Evolutionary conservation across 2,888 invertebrate genomes (phyloP), one percentile per base, ranked within the genome.

Genomic region (Furcula furcula): DNA sequence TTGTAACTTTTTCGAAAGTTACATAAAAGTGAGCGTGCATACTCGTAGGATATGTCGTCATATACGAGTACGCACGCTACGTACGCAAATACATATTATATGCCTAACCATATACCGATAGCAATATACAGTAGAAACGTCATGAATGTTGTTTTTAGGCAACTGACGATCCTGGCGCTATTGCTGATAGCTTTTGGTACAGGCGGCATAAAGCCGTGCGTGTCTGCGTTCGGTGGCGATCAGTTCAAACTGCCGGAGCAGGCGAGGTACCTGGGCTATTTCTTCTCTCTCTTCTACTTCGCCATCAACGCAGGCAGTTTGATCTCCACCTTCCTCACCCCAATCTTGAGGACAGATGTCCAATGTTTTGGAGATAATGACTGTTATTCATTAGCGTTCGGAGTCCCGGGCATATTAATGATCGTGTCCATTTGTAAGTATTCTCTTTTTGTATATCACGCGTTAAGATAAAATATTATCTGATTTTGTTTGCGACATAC

Each of bases 121-220:
- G n/a, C n/a, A n/a, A n/a, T n/a, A n/a, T n/a, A n/a, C n/a, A n/a
- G n/a, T n/a, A n/a, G n/a, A n/a, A n/a, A n/a, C n/a, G n/a, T n/a
- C n/a, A n/a, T n/a, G n/a, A n/a, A n/a, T n/a, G n/a, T n/a, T n/a
- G n/a, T 42, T 83, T 83, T 20, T 82, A 94, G 93, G 54, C 77
- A 84, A 54, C 89, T 92, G 29, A 92, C 93, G n/a, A 88, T 94
- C 14, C 2, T 93, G 12, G 94, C 94, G 0, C 79, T 95, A 9
- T 53, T 93, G 0, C 76, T 95, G 14, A 96, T 98, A 57, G 97
- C 97, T 0, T 60, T 97, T 7, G 98, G 97, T 0, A 97, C 97
- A 0, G 98, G 98, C 1, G 98, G 98, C 1, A 98, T 98, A 56
- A 98, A 98, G 68, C 98, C 98, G 0, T 98, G 98, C 65, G 98